phyloP scores from a whole-genome alignment of 2,113 vertebrate genomes.

The Sminthopsis crassicaudata region DNA sequence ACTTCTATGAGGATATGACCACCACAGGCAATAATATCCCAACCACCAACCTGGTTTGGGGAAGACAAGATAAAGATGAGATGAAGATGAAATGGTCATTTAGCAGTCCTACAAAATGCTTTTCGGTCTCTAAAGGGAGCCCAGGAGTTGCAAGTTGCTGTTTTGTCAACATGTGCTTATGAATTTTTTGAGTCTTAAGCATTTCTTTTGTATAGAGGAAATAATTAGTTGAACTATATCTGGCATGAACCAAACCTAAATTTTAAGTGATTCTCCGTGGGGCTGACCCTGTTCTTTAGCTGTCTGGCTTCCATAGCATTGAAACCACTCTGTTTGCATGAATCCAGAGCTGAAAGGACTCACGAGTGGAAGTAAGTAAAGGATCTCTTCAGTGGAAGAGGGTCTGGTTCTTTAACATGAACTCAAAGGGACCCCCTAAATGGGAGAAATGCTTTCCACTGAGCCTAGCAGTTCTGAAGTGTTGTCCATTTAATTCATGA shows the following conservation, averaged over 20 bases:
- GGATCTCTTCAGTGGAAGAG: too few species aligned
- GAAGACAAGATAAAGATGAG: neutral
- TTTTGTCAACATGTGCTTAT: neutral
- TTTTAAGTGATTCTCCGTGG: neutral
- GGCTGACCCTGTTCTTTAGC: neutral
- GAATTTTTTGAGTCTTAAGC: neutral
- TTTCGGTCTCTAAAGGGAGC: neutral
- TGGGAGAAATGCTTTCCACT: too few species aligned
- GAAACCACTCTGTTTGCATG: neutral
- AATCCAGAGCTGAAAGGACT: too few species aligned
- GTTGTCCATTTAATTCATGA: constrained; percentile 1
- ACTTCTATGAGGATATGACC: neutral
- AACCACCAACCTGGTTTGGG: neutral
- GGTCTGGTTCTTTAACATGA: too few species aligned
- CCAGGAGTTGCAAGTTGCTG: neutral
- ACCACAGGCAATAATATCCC: neutral
- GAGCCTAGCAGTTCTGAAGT: neutral
- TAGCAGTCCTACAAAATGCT: neutral
- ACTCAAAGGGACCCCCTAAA: too few species aligned
- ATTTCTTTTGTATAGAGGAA: neutral
- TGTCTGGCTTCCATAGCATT: neutral
- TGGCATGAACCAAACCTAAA: neutral
- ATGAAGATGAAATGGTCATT: neutral
- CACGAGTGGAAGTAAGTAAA: too few species aligned
- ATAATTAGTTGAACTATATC: neutral